Base-by-base conservation (phyloP, 1,140 invertebrate genomes). In the Octopus sinensis region DNA sequence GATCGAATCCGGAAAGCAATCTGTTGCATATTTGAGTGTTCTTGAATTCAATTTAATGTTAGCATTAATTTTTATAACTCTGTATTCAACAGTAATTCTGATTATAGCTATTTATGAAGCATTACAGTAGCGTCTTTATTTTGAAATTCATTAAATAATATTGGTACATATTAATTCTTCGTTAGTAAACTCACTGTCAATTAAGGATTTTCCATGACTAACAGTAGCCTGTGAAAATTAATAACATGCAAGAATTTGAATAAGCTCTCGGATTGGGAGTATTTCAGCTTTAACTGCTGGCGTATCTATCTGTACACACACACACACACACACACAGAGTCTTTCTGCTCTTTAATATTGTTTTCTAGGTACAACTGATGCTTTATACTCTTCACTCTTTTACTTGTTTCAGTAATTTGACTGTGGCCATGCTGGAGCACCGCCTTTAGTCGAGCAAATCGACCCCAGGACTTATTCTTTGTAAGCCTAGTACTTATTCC, bases 21-120 rank as follows among this genome's bases (percentile, higher is more conserved):
- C 30, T 3, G 30, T 43, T 43, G 30, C 30, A 1, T 68, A 68
- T 68, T 68, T 68, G n/a, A 68, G 62, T 68, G 62, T 68, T 68
- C 62, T 68, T 68, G 62, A 68, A 68, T 68, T 68, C n/a, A n/a
- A 68, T 68, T 68, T 68, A n/a, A 68, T 68, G 62, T 68, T 68
- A 68, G 62, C 62, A 68, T 68, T 68, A 2, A 68, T 68, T 68
- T 68, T 68, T n/a, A 3, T 68, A 68, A 68, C 3, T 68, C 62
- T 68, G 62, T 68, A 12, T 68, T 68, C 62, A 68, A 68, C 62
- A 68, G 62, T 68, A 68, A 13, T 68, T 68, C 62, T 68, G 62
- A 12, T 68, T 68, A 68, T 13, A 13, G 62, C 62, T 68, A 68
- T 13, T n/a, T 68, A 1, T 13, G 12, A 68, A 12, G n/a, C 30